Evolutionary conservation across 2,888 invertebrate genomes (phyloP).

Genomic region (Ecdyonurus torrentis): DNA sequence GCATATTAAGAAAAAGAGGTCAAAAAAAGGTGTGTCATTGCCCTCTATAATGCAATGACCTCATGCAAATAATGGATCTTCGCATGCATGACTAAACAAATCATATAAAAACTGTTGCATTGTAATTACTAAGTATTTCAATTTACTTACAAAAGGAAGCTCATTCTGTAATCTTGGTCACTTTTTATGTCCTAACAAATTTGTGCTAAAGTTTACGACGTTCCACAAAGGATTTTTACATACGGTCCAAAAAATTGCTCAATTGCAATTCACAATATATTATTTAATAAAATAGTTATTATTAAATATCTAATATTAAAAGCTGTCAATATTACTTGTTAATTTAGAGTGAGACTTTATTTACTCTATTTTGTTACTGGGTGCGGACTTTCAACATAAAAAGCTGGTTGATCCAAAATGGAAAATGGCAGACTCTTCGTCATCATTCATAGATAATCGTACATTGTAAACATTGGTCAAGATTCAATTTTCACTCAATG

Average conservation of each 20-base stretch:
- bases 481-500: too few species aligned
- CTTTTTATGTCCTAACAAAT: not conserved
- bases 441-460: not conserved
- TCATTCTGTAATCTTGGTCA: not conserved
- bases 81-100: not conserved
- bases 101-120: not conserved
- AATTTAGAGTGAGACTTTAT: not conserved
- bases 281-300: not conserved
- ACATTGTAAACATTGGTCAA: not conserved
- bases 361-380: not conserved
- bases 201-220: not conserved
- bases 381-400: not conserved
- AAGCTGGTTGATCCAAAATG: not conserved
- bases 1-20: not conserved
- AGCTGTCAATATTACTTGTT: not conserved
- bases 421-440: not conserved
- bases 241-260: not conserved
- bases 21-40: not conserved
- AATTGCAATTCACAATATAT: not conserved
- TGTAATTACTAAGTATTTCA: not conserved
- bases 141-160: not conserved
- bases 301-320: not conserved
- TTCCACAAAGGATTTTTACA: not conserved
- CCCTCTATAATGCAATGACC: not conserved
- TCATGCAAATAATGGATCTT: not conserved